A percentile compares a stretch with the other conserved stretches of the same genome.
Conservation (phyloP, 2,888 invertebrate species). For the Perizoma affinitatum region DNA sequence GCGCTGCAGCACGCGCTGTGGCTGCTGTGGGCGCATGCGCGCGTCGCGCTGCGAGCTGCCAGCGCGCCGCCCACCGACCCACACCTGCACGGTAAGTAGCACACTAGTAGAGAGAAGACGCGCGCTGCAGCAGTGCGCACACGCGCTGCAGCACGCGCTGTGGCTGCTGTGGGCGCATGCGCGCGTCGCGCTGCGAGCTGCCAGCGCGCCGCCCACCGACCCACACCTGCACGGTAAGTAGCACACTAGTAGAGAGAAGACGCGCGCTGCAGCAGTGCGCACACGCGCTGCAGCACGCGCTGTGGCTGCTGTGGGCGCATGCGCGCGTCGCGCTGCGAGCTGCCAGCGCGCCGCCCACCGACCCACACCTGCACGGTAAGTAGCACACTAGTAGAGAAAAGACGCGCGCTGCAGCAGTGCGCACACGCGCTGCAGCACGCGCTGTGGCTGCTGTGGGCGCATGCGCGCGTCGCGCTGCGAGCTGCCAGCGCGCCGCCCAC, state of each 20-base stretch:
- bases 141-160: slow-evolving; percentile 88
- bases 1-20: slow-evolving; percentile 89
- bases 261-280: slow-evolving; percentile 85
- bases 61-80: slow-evolving; percentile 61
- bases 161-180: slow-evolving; percentile 91
- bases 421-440: slow-evolving; percentile 88
- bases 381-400: slow-evolving; percentile 46
- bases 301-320: slow-evolving; percentile 91
- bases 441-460: slow-evolving; percentile 90
- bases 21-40: slow-evolving; percentile 90
- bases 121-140: slow-evolving; percentile 85
- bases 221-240: slow-evolving; percentile 4
- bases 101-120: slow-evolving; percentile 58
- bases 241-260: slow-evolving; percentile 52
- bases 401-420: slow-evolving; percentile 85
- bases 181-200: slow-evolving; percentile 87
- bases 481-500: slow-evolving; percentile 78
- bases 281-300: slow-evolving; percentile 88
- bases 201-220: slow-evolving; percentile 68
- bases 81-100: slow-evolving; percentile 3
- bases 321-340: slow-evolving; percentile 88
- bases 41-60: slow-evolving; percentile 87
- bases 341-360: slow-evolving; percentile 72
- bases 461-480: slow-evolving; percentile 88
- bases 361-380: slow-evolving; percentile 5